Conservation (phyloP, 2,888 invertebrate genomes). For the Isotomurus palustris region DNA sequence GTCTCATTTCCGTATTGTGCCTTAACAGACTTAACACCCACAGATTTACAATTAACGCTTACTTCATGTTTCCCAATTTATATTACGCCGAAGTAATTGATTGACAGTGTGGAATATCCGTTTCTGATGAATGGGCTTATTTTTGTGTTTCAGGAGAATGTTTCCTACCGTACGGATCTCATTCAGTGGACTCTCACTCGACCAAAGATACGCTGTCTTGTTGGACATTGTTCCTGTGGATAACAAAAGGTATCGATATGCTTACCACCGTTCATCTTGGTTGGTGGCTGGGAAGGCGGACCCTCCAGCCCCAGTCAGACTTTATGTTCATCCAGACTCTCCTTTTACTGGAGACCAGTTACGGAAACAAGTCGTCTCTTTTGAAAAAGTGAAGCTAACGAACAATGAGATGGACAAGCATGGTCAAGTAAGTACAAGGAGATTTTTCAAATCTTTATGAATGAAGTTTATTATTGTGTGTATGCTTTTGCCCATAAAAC, state of each 20-base stretch:
- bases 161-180: constrained; percentile 73
- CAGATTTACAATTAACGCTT: too few species aligned
- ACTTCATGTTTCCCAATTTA: too few species aligned
- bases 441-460: not conserved
- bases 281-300: constrained; percentile 76
- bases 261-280: constrained; percentile 78
- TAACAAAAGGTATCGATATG: constrained; percentile 72
- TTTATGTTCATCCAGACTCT: constrained; percentile 74
- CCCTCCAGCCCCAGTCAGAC: constrained; percentile 59
- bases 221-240: constrained; percentile 77
- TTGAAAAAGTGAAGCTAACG: constrained; percentile 78
- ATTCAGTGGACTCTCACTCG: constrained; percentile 64
- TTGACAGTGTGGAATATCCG: too few species aligned
- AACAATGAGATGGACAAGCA: constrained; percentile 77
- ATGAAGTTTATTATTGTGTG: too few species aligned
- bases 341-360: constrained; percentile 76
- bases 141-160: constrained; percentile 64
- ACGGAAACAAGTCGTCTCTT: constrained; percentile 70
- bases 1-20: too few species aligned
- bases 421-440: constrained; percentile 60
- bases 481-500: too few species aligned
- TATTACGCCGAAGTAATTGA: too few species aligned
- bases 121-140: too few species aligned
- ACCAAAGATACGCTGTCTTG: constrained; percentile 66
- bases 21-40: too few species aligned